These are phyloP conservation scores for Orthonevra nobilis DNA, from an alignment of 2,888 invertebrate species.

Conservation along the genomic window DNA sequence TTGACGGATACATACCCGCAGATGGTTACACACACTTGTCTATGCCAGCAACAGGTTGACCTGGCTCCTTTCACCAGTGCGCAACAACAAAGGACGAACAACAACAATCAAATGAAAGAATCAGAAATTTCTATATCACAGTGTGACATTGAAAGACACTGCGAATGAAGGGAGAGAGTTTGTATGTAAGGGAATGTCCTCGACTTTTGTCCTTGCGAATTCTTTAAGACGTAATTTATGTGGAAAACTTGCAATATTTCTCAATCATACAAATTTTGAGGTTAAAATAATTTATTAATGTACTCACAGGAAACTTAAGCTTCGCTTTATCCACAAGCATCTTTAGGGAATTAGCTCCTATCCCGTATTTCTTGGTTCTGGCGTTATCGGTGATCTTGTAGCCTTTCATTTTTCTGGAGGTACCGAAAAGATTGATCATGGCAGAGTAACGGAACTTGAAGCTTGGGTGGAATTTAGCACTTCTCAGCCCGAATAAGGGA, in stretches of 20 bases:
- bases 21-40: constrained; percentile 7
- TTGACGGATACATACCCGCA: constrained; percentile 38
- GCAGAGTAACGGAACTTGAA: background rate
- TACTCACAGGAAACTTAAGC: constrained; percentile 79
- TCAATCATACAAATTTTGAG: background rate
- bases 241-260: background rate
- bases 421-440: constrained; percentile 57
- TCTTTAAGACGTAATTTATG: constrained; percentile 56
- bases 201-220: constrained; percentile 56
- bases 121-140: constrained; percentile 58
- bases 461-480: background rate
- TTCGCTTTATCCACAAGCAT: constrained; percentile 77
- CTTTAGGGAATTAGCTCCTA: constrained; percentile 78
- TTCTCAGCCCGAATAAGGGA: too few species aligned
- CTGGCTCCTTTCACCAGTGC: constrained; percentile 40
- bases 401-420: constrained; percentile 75
- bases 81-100: constrained; percentile 51
- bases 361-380: constrained; percentile 77
- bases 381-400: constrained; percentile 79
- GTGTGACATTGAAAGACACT: constrained; percentile 76
- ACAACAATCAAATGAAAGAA: background rate
- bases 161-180: constrained; percentile 71
- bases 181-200: constrained; percentile 29
- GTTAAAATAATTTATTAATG: background rate
- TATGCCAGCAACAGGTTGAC: constrained; percentile 60